phyloP scores from a whole-genome alignment of 2,797 vertebrate genomes.

The Remorina albescens region DNA sequence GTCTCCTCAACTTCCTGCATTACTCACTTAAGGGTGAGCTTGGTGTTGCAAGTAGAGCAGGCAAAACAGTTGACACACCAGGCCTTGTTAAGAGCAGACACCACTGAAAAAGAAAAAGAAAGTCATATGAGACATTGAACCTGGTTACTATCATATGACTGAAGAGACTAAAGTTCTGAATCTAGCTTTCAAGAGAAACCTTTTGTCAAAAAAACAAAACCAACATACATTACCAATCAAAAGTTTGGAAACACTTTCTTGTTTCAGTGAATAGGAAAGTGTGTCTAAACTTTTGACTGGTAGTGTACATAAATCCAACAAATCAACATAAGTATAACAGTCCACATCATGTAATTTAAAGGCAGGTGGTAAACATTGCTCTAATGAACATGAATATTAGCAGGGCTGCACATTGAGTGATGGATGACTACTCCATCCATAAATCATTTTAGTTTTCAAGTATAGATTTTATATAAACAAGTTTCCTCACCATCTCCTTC shows the following conservation, averaged over 20 bases:
- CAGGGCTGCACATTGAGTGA: neutral
- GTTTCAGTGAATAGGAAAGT: too few relatives aligned
- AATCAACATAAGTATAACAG: neutral
- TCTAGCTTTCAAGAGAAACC: neutral
- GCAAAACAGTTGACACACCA: constrained; percentile 99
- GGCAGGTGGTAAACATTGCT: neutral
- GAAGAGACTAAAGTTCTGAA: neutral
- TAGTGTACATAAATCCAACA: neutral
- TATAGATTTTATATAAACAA: neutral
- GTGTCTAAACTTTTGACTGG: too few relatives aligned
- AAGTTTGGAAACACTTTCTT: too few relatives aligned
- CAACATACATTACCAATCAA: too few relatives aligned
- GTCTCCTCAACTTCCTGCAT: neutral
- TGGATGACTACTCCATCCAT: neutral
- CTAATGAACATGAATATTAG: neutral
- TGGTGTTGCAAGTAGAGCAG: constrained; percentile 98
- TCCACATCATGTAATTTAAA: neutral
- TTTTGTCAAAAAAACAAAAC: neutral
- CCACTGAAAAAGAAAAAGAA: constrained; percentile 83
- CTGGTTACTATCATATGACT: neutral
- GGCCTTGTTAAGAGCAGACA: constrained; percentile 98
- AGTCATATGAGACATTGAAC: constrained; percentile 5
- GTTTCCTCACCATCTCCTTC: constrained; percentile 94
- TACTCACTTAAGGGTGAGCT: constrained; percentile 99
- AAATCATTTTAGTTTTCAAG: neutral